Conservation (phyloP, 2,888 invertebrate species). For the Chrysolina americana region DNA sequence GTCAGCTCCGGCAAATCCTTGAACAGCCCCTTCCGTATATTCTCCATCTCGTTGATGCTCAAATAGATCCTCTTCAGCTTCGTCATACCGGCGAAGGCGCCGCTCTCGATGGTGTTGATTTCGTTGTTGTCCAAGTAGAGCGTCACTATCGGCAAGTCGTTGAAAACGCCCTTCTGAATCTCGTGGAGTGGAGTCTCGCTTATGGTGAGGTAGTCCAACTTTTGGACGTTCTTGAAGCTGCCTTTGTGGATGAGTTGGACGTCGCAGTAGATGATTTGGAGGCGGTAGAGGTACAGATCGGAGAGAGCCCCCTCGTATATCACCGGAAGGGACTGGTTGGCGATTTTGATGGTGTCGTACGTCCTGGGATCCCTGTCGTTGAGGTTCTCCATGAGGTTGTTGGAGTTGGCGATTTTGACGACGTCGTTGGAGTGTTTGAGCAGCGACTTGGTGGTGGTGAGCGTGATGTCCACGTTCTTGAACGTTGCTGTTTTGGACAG, state of each 20-base stretch:
- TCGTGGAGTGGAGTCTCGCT: constrained; percentile 16
- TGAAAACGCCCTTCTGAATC: constrained; percentile 18
- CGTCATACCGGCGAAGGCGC: constrained; percentile 36
- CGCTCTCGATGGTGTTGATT: constrained; percentile 33
- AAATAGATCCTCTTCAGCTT: constrained; percentile 30
- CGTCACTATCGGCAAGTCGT: constrained; percentile 8
- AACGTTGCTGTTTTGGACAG: constrained; percentile 19
- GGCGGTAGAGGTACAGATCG: constrained; percentile 8
- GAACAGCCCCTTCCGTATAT: constrained; percentile 31
- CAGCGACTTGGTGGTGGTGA: constrained; percentile 1
- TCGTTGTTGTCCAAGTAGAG: constrained; percentile 31
- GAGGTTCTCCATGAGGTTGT: constrained; percentile 28
- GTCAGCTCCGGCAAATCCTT: constrained; percentile 30
- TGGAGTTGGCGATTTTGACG: constrained; percentile 22
- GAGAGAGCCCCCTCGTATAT: constrained; percentile 32
- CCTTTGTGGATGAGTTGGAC: constrained; percentile 24
- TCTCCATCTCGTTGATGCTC: constrained; percentile 31
- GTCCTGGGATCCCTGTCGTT: constrained; percentile 24
- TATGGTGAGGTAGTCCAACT: constrained; percentile 28
- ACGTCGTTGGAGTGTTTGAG: neutral
- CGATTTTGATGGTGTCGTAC: constrained; percentile 37
- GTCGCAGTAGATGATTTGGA: constrained; percentile 22
- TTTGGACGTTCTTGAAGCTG: constrained; percentile 24
- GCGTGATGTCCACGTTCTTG: constrained; percentile 25
- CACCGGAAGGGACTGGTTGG: constrained; percentile 29